A percentile compares a stretch with the other conserved stretches of the same genome.
These are phyloP conservation scores for Cryptocheilus praepositus DNA, from an alignment of 2,888 invertebrate genomes.

Conservation along the genomic window DNA sequence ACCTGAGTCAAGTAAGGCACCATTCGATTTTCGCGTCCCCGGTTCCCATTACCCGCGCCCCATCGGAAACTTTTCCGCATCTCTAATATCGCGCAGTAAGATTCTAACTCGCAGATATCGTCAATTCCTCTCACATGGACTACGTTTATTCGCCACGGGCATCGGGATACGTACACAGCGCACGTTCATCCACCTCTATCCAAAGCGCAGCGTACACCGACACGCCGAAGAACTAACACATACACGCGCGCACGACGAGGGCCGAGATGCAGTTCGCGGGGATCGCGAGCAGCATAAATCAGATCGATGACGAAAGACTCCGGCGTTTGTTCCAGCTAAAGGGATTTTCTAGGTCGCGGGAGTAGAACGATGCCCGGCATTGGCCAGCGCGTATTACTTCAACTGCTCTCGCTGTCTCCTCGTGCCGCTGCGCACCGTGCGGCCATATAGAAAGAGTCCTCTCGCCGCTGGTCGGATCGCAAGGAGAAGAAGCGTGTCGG, in stretches of 20 bases:
- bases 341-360: conserved; percentile 56
- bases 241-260: background rate
- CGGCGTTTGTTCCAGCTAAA: conserved; percentile 49
- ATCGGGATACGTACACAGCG: too few species aligned
- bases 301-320: conserved; percentile 56
- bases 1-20: too few species aligned
- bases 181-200: too few species aligned
- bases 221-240: too few species aligned
- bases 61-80: too few species aligned
- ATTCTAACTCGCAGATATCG: too few species aligned
- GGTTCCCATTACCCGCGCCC: too few species aligned
- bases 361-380: conserved; percentile 25
- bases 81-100: too few species aligned
- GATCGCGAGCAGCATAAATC: conserved; percentile 48
- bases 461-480: conserved; percentile 16
- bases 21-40: too few species aligned
- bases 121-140: too few species aligned
- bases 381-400: conserved; percentile 2
- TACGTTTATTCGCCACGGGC: too few species aligned
- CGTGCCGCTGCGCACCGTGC: conserved; percentile 14
- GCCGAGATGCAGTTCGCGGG: conserved; percentile 31
- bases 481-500: conserved; percentile 20
- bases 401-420: background rate
- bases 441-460: conserved; percentile 22
- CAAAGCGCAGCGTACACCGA: too few species aligned